Evolutionary conservation across 2,888 invertebrate species (phyloP), one percentile per base, ranked within the genome.

Genomic region (Latrodectus hesperus): DNA sequence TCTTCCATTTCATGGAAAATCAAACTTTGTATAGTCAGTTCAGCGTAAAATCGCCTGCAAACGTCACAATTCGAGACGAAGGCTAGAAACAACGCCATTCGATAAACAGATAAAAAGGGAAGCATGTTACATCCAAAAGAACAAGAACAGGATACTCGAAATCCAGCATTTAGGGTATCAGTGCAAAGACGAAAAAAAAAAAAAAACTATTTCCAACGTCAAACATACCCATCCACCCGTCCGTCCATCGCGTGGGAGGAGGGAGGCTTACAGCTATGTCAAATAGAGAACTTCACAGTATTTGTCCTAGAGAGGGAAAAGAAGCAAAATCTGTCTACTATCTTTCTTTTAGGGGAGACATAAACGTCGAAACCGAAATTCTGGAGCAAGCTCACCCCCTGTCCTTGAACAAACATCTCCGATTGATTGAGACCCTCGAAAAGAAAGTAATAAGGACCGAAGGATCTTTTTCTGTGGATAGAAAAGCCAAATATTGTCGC

Each of bases 211-310:
- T 60, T 60, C 60, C 12, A 60, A n/a, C 12, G 4, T n/a, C 60
- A 12, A n/a, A 60, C 60, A n/a, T 38, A 38, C 38, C 38, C 38
- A 38, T 38, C 55, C 55, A 55, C 55, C 16, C 55, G 12, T 55
- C 12, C 60, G 60, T n/a, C 60, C 12, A 60, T 16, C n/a, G 14
- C 60, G n/a, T 12, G 60, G n/a, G 60, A 5, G 12, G 14, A 16
- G 60, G 60, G n/a, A 60, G n/a, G n/a, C 60, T 6, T 16, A n/a
- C 53, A 77, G 22, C 16, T 11, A 67, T 14, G 77, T 65, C 77
- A 77, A 77, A 77, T 68, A 77, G 68, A 75, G 77, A 38, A 65
- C 14, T 68, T 67, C n/a, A 52, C 65, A 17, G 76, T 68, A 67
- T 77, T 77, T 68, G 75, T 64, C 49, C 8, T 74, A n/a, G 10